These are phyloP conservation scores for Phenacoccus solenopsis DNA, from an alignment of 1,140 invertebrate genomes.

Conservation along the genomic window DNA sequence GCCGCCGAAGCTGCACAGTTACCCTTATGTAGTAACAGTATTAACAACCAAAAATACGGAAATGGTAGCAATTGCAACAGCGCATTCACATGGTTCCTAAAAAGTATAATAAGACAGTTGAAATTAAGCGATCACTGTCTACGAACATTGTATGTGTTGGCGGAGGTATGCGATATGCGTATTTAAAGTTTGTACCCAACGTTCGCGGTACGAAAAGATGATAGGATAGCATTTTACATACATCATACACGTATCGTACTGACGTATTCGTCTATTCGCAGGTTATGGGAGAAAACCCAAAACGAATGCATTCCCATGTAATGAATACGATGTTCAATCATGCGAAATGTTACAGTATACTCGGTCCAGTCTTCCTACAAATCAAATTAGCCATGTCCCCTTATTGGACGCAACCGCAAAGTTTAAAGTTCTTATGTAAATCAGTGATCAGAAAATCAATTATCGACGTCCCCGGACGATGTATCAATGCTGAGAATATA, in stretches of 20 bases:
- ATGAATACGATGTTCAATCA: constrained; percentile 31
- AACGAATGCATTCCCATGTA: constrained; percentile 29
- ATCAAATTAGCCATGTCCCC: constrained; percentile 28
- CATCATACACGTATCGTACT: neutral
- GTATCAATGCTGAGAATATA: neutral
- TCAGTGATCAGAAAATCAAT: constrained; percentile 23
- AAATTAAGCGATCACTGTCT: constrained; percentile 20
- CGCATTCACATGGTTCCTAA: constrained; percentile 29
- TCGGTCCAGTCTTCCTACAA: constrained; percentile 31
- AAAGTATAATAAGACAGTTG: constrained; percentile 19
- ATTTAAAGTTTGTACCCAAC: no score
- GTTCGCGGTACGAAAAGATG: no score
- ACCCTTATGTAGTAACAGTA: no score
- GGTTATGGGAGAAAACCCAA: constrained; percentile 30
- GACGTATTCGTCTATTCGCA: constrained; percentile 8
- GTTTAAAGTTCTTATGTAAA: constrained; percentile 27
- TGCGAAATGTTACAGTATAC: constrained; percentile 28
- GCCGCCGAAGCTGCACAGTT: neutral
- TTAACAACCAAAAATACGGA: neutral
- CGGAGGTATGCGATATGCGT: constrained; percentile 9
- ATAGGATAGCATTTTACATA: no score
- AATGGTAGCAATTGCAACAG: neutral
- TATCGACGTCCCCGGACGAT: constrained; percentile 6
- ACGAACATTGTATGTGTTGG: constrained; percentile 8
- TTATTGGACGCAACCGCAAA: constrained; percentile 29